These are phyloP conservation scores for Panagrolaimus sp. DNA, from an alignment of 1,140 invertebrate species.

Conservation along the genomic window DNA sequence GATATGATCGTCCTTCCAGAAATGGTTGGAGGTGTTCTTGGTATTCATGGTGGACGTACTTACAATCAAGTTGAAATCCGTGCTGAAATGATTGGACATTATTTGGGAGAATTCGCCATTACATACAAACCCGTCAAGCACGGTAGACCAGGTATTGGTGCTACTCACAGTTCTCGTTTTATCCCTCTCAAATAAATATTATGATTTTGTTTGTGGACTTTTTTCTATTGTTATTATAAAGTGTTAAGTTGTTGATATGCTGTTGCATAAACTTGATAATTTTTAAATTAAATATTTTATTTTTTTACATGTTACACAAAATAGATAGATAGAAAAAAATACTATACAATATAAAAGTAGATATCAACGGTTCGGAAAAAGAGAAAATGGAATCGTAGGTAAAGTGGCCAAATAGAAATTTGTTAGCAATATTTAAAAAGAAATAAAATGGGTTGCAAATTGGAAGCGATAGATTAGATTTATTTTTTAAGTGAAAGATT, in stretches of 20 bases:
- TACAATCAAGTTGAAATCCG: conserved; percentile 72
- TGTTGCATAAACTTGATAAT: neutral
- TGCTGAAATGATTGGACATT: conserved; percentile 94
- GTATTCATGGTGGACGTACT: conserved; percentile 97
- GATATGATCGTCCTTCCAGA: conserved; percentile 99
- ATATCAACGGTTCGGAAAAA: too few relatives aligned
- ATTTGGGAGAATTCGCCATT: conserved; percentile 94
- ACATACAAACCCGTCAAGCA: conserved; percentile 99
- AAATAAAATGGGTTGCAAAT: too few relatives aligned
- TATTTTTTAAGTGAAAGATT: too few relatives aligned
- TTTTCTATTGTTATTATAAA: conserved; percentile 26
- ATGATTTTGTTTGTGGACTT: conserved; percentile 25
- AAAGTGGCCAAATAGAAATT: neutral
- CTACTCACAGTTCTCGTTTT: conserved; percentile 98
- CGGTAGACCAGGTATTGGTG: conserved; percentile 99
- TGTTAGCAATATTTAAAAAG: too few relatives aligned
- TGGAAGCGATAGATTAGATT: too few relatives aligned
- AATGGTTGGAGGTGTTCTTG: conserved; percentile 99
- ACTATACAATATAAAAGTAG: neutral
- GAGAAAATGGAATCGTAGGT: conserved; percentile 1
- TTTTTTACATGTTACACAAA: neutral
- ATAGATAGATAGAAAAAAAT: conserved; percentile 4
- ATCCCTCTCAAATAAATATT: conserved; percentile 91
- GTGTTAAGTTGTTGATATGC: conserved; percentile 10
- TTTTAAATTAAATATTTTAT: too few relatives aligned